These are phyloP conservation scores for Ginglymostoma cirratum DNA, from an alignment of 2,113 vertebrate genomes.

Conservation along the genomic window DNA sequence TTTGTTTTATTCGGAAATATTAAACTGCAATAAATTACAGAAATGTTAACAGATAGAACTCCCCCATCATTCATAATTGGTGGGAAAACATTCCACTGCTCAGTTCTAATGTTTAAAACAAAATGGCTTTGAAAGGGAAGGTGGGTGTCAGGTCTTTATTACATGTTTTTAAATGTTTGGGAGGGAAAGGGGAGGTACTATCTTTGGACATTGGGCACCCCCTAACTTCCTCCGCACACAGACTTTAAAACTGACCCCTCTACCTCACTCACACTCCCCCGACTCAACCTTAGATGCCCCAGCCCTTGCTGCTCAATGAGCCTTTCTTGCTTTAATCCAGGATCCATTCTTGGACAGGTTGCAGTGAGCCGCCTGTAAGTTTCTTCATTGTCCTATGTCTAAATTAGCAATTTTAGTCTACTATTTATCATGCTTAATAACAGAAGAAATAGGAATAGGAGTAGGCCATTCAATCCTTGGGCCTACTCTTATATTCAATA, in stretches of 20 bases:
- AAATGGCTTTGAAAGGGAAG: background rate
- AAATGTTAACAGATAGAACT: background rate
- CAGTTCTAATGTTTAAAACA: background rate
- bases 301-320: no score
- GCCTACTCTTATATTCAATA: background rate
- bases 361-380: no score
- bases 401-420: background rate
- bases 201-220: no score
- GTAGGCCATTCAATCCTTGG: background rate
- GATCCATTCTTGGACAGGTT: no score
- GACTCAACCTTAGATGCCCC: no score
- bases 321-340: no score
- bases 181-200: no score
- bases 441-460: background rate
- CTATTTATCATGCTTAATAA: background rate
- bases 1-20: background rate
- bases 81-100: background rate
- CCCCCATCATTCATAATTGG: background rate
- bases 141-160: no score
- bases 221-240: no score
- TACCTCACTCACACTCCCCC: no score
- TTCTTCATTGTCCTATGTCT: background rate
- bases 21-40: background rate
- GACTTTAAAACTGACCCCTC: no score
- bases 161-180: no score